These are phyloP conservation scores for Rhinophrynus dorsalis DNA, from an alignment of 2,797 vertebrate genomes.

Conservation along the genomic window DNA sequence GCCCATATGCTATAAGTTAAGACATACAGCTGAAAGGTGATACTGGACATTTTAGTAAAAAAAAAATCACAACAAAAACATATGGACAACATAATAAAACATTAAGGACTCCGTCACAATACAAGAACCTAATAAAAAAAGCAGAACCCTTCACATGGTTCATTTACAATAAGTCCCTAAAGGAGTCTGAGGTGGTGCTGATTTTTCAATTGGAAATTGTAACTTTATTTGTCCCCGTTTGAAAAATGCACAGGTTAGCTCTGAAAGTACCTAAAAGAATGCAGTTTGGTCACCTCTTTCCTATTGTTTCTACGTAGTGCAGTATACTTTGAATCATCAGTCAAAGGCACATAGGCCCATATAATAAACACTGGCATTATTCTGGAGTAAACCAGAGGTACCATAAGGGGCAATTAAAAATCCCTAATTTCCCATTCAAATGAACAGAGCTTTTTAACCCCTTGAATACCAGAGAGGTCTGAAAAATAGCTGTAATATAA, in stretches of 20 bases:
- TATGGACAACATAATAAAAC: constrained; percentile 50
- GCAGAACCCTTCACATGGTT: constrained; percentile 42
- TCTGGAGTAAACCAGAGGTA: too few relatives aligned
- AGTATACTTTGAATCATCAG: too few relatives aligned
- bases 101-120: constrained; percentile 45
- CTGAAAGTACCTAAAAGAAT: not conserved
- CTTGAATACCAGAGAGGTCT: too few relatives aligned
- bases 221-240: not conserved
- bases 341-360: too few relatives aligned
- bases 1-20: constrained; percentile 45
- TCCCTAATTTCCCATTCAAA: too few relatives aligned
- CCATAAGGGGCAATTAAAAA: too few relatives aligned
- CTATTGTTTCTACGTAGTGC: not conserved
- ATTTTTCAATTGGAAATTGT: constrained; percentile 16
- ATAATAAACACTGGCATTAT: too few relatives aligned
- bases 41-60: constrained; percentile 23
- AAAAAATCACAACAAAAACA: constrained; percentile 45
- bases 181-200: constrained; percentile 25
- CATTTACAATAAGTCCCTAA: constrained; percentile 44
- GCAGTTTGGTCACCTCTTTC: not conserved
- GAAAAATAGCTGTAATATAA: too few relatives aligned
- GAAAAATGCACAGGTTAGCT: not conserved
- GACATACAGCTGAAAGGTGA: constrained; percentile 33
- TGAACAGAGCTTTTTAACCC: too few relatives aligned
- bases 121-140: constrained; percentile 46